Percentiles rank a stretch among this genome's conserved stretches.
Evolutionary conservation across 2,113 vertebrate genomes (phyloP).

Genomic region (Aphyosemion australe): DNA sequence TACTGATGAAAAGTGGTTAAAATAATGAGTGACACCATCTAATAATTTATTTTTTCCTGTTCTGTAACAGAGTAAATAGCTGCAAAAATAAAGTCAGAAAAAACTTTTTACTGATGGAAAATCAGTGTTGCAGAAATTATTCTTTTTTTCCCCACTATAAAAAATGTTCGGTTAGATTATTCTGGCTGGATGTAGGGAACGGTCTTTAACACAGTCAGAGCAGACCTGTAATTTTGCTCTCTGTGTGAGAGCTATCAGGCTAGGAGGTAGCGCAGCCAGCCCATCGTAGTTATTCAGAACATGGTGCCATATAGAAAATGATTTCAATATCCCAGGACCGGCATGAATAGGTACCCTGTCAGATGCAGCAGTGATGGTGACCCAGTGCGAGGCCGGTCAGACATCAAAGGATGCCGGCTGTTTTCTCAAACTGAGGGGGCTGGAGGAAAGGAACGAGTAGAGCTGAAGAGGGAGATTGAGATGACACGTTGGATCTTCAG

Average conservation of each 20-base stretch:
- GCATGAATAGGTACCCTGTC: constrained; percentile 64
- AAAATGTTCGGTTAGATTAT: background rate
- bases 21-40: too few species aligned
- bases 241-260: constrained; percentile 14
- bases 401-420: constrained; percentile 90
- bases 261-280: constrained; percentile 19
- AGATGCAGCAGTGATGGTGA: constrained; percentile 85
- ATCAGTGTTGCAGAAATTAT: background rate
- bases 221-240: constrained; percentile 22
- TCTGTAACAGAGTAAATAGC: too few species aligned
- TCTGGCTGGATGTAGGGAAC: background rate
- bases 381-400: constrained; percentile 76
- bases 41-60: too few species aligned
- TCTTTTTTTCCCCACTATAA: background rate
- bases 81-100: background rate
- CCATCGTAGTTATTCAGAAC: constrained; percentile 36
- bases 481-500: constrained; percentile 72
- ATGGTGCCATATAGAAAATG: constrained; percentile 66
- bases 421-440: constrained; percentile 79
- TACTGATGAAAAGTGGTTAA: too few species aligned
- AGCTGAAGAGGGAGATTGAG: constrained; percentile 77
- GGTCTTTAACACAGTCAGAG: constrained; percentile 9
- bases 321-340: constrained; percentile 36
- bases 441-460: constrained; percentile 73
- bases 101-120: background rate